Evolutionary conservation across 2,888 invertebrate species (phyloP).

Genomic region (Amiota communis): DNA sequence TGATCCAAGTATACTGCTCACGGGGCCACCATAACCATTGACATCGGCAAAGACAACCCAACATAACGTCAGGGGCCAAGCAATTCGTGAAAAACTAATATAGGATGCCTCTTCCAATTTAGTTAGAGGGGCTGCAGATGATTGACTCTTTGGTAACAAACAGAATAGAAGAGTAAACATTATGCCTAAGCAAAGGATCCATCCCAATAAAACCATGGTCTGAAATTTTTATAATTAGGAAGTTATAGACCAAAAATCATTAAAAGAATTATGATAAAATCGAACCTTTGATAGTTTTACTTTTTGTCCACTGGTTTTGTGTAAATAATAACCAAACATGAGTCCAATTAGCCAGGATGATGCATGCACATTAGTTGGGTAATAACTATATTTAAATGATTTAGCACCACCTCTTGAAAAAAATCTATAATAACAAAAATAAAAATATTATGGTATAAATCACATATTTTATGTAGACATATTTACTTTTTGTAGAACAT

Average conservation of each 20-base stretch:
- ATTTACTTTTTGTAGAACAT: constrained; percentile 46
- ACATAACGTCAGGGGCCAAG: constrained; percentile 62
- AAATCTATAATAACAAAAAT: background rate
- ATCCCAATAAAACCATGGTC: background rate
- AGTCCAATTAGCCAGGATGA: constrained; percentile 64
- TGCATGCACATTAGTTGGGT: constrained; percentile 58
- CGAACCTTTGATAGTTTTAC: constrained; percentile 45
- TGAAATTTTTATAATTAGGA: background rate
- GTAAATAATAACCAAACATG: constrained; percentile 61
- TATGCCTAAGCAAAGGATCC: background rate
- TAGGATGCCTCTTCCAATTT: constrained; percentile 58
- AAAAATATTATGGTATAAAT: background rate
- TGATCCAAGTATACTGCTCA: constrained; percentile 61
- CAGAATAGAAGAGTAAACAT: constrained; percentile 46
- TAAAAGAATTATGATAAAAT: background rate
- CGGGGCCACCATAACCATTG: constrained; percentile 61
- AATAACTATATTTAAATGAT: constrained; percentile 52
- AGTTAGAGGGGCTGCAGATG: constrained; percentile 42
- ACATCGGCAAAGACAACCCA: constrained; percentile 65
- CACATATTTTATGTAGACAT: background rate
- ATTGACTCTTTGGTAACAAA: constrained; percentile 48
- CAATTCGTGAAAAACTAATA: constrained; percentile 59
- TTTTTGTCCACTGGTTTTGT: constrained; percentile 45
- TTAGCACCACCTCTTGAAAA: background rate
- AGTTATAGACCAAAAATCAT: background rate